phyloP scores from a whole-genome alignment of 2,888 invertebrate genomes.

The Phortica okadai region DNA sequence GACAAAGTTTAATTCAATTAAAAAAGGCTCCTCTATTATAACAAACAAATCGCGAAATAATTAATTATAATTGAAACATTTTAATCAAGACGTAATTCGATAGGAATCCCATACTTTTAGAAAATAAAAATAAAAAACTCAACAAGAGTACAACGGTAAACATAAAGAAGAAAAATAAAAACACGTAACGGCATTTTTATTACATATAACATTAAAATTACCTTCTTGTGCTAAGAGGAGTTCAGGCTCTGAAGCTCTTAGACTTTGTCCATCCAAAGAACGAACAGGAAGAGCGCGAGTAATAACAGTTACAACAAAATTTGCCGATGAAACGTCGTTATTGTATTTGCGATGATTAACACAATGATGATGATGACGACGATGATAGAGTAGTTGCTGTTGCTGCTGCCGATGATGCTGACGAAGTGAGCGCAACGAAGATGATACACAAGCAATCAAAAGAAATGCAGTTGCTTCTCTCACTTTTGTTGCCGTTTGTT shows the following conservation, averaged over 20 bases:
- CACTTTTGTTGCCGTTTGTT: constrained; percentile 36
- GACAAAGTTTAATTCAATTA: too few species aligned
- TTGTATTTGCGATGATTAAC: neutral
- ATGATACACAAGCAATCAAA: constrained; percentile 71
- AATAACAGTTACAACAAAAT: constrained; percentile 34
- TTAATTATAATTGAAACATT: too few species aligned
- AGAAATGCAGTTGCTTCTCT: constrained; percentile 58
- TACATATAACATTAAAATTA: constrained; percentile 62
- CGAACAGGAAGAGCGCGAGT: constrained; percentile 47
- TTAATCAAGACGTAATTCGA: too few species aligned
- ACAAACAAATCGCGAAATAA: too few species aligned
- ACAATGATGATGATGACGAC: constrained; percentile 50
- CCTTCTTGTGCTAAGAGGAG: constrained; percentile 52
- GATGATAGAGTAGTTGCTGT: constrained; percentile 55
- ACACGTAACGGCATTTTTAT: constrained; percentile 65
- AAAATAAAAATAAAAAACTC: neutral
- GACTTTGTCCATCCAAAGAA: neutral
- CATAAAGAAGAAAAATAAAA: constrained; percentile 47
- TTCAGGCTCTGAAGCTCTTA: neutral
- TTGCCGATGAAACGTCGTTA: neutral
- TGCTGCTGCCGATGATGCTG: constrained; percentile 43
- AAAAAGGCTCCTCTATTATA: too few species aligned
- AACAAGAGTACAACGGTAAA: constrained; percentile 44
- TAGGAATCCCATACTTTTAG: too few species aligned
- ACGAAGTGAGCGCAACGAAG: constrained; percentile 47